These are phyloP conservation scores for Agrochola macilenta DNA, from an alignment of 2,888 invertebrate genomes.

Conservation along the genomic window DNA sequence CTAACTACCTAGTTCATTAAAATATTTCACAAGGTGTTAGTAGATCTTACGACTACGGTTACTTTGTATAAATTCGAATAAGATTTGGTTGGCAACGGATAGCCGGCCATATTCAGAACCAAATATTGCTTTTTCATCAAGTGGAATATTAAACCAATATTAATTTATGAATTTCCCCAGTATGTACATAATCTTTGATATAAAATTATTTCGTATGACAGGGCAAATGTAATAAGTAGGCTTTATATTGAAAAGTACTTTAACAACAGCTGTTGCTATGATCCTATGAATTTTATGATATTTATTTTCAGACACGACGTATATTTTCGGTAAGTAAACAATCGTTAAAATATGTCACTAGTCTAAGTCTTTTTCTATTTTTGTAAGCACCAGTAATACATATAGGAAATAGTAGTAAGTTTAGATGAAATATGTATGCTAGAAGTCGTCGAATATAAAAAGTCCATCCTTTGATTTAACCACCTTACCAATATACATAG, in stretches of 20 bases:
- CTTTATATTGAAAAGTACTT: background rate
- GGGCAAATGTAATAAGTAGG: background rate
- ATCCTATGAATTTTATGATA: background rate
- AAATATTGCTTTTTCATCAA: conserved; percentile 5
- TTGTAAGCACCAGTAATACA: background rate
- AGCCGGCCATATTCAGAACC: no score
- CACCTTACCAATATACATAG: background rate
- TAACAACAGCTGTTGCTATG: background rate
- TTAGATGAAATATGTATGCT: background rate
- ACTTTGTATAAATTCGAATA: background rate
- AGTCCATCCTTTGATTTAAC: no score
- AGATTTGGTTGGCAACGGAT: background rate
- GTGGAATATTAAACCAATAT: background rate
- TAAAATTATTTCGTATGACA: conserved; percentile 12
- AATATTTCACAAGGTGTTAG: background rate
- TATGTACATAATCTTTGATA: conserved; percentile 7
- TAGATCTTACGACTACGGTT: background rate
- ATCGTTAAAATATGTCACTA: background rate
- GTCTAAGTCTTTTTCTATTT: background rate
- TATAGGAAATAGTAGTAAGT: background rate
- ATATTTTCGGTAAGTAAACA: background rate
- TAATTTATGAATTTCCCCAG: background rate
- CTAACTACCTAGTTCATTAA: background rate
- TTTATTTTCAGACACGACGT: background rate
- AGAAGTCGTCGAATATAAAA: background rate